Base-by-base conservation (phyloP, 1,140 invertebrate genomes). In the Acromyrmex heyeri region DNA sequence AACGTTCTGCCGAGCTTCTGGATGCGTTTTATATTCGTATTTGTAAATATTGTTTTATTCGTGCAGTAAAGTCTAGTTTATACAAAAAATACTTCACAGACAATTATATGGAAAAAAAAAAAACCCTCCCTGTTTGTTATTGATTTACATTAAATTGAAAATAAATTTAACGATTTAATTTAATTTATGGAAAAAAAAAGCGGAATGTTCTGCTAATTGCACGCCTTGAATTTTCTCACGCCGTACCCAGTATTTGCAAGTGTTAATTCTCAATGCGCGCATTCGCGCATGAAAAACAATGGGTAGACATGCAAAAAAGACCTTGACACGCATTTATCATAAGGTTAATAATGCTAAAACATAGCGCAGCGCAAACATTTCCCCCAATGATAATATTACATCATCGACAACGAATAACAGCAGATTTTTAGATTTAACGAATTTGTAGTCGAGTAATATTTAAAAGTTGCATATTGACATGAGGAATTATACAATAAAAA, bases 241-340 rank as follows among this genome's bases (percentile, higher is more conserved):
- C 14, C 48, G 2, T 30, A 69, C 53, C 50, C 50, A 27, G 38
- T 59, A 79, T 90, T 75, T 89, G 61, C 30, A 83, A 86, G 65
- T 65, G 88, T 88, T 86, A 88, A 88, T 78, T 88, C 77, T 24
- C 53, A 61, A 24, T 30, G 27, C 18, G 55, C 30, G 55, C 14
- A 16, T 65, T 55, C 61, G n/a, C 10, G 69, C 34, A 24, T 53
- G 38, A 64, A 85, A 90, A 87, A 87, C 70, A 89, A 90, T 73
- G 53, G 30, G 16, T 27, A 30, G 50, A 62, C 72, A 73, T 62
- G 77, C 38, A 55, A 70, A 85, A 83, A 53, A 59, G 53, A 67
- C 88, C 88, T 90, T 90, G 88, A 87, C 88, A 90, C 88, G 73
- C 79, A 89, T 85, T 77, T 86, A 53, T 57, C 30, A 5, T 2